Evolutionary conservation across 2,113 vertebrate genomes (phyloP), one percentile per base, ranked within the genome.

Genomic region (Oreochromis spilurus): DNA sequence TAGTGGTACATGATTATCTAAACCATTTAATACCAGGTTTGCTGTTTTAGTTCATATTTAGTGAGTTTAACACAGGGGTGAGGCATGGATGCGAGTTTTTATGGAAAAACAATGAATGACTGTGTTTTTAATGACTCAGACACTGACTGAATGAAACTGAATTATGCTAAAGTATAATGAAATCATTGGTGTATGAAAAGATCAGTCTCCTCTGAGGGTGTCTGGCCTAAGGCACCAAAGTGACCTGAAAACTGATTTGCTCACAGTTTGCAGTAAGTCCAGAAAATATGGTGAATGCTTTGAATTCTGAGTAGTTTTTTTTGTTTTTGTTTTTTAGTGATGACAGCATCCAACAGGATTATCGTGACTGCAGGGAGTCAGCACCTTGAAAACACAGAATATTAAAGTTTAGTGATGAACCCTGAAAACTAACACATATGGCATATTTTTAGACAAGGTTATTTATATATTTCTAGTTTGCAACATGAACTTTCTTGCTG

Each of bases 401-500:
- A 70, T 40, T 13, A 40, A 70, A 6, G 65, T 70, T 70, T 70
- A 70, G 65, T 4, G n/a, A 70, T 70, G 36, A 70, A 70, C 8
- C 65, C n/a, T 43, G n/a, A 45, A 70, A 26, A 16, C 7, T 24
- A 43, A 70, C 65, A 45, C 1, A 43, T 24, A 0, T 70, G 12
- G 26, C 13, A 43, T 45, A 16, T 70, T 43, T 4, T 70, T 21
- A 70, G 38, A 43, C 38, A 9, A 70, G 38, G 36, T 70, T 70
- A 70, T 70, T 70, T 70, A 45, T 70, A 70, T 24, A 26, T 70
- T 70, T 45, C n/a, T 43, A 70, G 38, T 24, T 24, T 70, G 65
- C 13, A 70, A 43, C 38, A 24, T 24, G 38, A 43, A 70, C 38
- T 24, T 70, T 70, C 65, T 70, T 43, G 7, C 38, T 43, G 38